Evolutionary conservation across 2,797 vertebrate species (phyloP), one percentile per base, ranked within the genome.

Genomic region (Sebastes cheni): DNA sequence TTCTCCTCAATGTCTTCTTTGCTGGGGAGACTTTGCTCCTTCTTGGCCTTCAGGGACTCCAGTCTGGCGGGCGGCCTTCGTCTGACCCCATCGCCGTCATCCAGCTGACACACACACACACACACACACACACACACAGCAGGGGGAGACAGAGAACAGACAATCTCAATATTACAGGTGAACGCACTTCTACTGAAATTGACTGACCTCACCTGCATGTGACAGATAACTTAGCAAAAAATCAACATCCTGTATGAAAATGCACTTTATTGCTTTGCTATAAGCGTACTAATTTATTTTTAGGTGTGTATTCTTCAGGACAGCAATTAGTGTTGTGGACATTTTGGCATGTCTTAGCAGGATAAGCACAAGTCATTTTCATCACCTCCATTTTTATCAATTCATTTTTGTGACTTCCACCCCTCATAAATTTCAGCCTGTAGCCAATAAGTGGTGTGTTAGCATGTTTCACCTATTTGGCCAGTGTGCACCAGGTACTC

Each of bases 51-150:
- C 50, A 96, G 94, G 55, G 97, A 97, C 93, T 97, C 93, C 27
- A 98, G 93, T 78, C 95, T 96, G 59, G 93, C 89, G 29, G 96
- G 95, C 55, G 93, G 95, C 59, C 95, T 96, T 81, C 90, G 95
- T 10, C 61, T 70, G 6, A 89, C 86, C 23, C 82, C 91, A 56
- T 90, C 95, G 11, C 77, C 39, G 3, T 83, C 87, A 36, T 92
- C 82, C 90, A 97, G 79, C 96, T 97, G 67, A 54, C 55, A 77
- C 36, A 30, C 30, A 70, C 30, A 76, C 72, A 70, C 66, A 73
- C 25, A 65, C 30, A 70, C 29, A 76, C 72, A 70, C 66, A 73
- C 18, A 65, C 30, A 70, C 29, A 73, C 30, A 76, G 60, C 32
- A 81, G 46, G 25, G 34, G 71, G 80, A 77, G 64, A 80, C 67